A percentile compares a stretch with the other conserved stretches of the same genome.
These are phyloP conservation scores for Achlya flavicornis DNA, from an alignment of 2,888 invertebrate genomes.

Conservation along the genomic window DNA sequence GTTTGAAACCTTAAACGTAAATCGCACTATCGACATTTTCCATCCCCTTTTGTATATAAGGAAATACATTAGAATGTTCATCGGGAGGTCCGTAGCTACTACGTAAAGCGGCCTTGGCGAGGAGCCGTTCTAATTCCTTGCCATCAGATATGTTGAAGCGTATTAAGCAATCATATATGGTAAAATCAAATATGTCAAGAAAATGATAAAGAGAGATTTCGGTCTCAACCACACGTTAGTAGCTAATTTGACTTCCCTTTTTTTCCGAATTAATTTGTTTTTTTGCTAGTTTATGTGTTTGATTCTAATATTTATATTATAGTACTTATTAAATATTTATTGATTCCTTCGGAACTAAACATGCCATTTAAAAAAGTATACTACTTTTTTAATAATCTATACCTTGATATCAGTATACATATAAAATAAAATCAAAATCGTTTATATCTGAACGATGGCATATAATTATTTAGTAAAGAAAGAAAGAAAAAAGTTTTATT, in stretches of 20 bases:
- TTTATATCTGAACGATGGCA: too few species aligned
- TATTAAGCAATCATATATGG: constrained; percentile 73
- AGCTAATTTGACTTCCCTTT: constrained; percentile 79
- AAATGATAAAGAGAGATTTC: constrained; percentile 75
- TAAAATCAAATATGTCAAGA: constrained; percentile 75
- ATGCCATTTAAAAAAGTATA: too few species aligned
- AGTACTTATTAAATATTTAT: too few species aligned
- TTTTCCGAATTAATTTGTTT: too few species aligned
- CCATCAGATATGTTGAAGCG: constrained; percentile 75
- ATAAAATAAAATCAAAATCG: too few species aligned
- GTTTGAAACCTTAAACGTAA: constrained; percentile 45
- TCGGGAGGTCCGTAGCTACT: constrained; percentile 80
- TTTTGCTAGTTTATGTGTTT: too few species aligned
- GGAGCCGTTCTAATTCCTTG: constrained; percentile 76
- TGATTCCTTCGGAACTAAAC: too few species aligned
- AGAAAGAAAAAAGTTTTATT: too few species aligned
- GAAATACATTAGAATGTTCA: accelerated
- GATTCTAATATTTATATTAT: too few species aligned
- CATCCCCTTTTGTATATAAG: constrained; percentile 33
- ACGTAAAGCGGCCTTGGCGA: constrained; percentile 71
- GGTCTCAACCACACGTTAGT: constrained; percentile 78
- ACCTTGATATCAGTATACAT: too few species aligned
- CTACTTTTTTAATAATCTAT: too few species aligned
- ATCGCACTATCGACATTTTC: constrained; percentile 66
- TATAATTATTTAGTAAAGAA: too few species aligned